Base-by-base conservation (phyloP, 2,888 invertebrate species). In the Lydus trimaculatus region DNA sequence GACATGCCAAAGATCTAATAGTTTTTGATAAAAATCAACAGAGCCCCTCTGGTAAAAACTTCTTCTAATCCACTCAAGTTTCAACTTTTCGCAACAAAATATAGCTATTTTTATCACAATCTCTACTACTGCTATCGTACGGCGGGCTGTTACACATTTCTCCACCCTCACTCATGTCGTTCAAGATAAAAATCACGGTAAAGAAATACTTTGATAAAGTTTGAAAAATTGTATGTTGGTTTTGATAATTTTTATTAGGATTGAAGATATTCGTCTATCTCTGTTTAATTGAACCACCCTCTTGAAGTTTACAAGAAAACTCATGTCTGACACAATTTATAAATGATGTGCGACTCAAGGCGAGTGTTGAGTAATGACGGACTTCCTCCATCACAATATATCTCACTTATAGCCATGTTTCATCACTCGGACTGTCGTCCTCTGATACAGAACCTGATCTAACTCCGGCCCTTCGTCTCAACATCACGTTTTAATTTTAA, bases 331-430 rank as follows among this genome's bases (percentile, higher is more conserved):
- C 66, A 69, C 71, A 74, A 74, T 80, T 79, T 77, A 78, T 78
- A 79, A 81, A 78, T 80, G 79, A 80, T 79, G 80, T 77, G 76
- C 76, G 75, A 80, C 78, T 77, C 74, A 70, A 77, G 75, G 75
- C 77, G 77, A 76, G 78, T 75, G 78, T 80, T 83, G 83, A 83
- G 80, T 83, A 82, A 83, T 83, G 82, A 81, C 82, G 78, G 80
- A 82, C 81, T 82, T 82, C 82, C 81, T 81, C 80, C 78, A 81
- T 81, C 79, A 81, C 78, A 81, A 82, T 83, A 83, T 81, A 83
- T 83, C 83, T 82, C 82, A 82, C 82, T 83, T 83, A 82, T 80
- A 81, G 78, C 79, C 76, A 77, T 80, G 81, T 83, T 83, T 83
- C 82, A 82, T 83, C 83, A 81, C 78, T 73, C 72, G 72, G 71